Base-by-base conservation (phyloP, 2,113 vertebrate species). In the Cygnus atratus region DNA sequence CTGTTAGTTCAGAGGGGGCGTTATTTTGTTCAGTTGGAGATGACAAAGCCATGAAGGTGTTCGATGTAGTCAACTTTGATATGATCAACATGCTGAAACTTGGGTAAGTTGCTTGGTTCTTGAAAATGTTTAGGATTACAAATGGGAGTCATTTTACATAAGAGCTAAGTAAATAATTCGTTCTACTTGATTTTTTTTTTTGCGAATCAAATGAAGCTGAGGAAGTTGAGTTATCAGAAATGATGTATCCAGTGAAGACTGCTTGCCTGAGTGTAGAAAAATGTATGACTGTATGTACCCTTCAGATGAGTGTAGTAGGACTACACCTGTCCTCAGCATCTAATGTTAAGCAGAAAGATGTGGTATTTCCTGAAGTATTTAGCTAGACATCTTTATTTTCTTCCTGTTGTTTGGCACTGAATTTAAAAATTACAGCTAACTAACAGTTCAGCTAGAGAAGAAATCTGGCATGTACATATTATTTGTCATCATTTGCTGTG, bases 31-130 rank as follows among this genome's bases (percentile, higher is more conserved):
- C 99, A 20, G 99, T 99, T 61, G 99, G 99, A 35, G 99, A 99
- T 74, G 99, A 99, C 97, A 99, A 98, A 98, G 99, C 99, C 90
- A 99, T 99, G 99, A 99, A 99, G 94, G 99, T 99, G 6, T 99
- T 99, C 96, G 99, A 99, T 90, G 99, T 99, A 5, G 99, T 99
- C 90, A 99, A 99, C 97, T 99, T 99, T 92, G 99, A 99, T 97
- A 99, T 99, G 99, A 99, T 99, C 97, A 99, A 99, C 93, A 99
- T 99, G 99, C 98, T 99, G 87, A 99, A 99, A 94, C 97, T 99
- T 95, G 99, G 99, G 99, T 99, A 97, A 98, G 98, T 98, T 73
- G 35, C 33, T 78, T 85, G 67, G 48, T 37, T 91, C 84, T 75
- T 91, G 6, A 61, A 96, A 88, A 22, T 15, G 4, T 80, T 78